phyloP scores from a whole-genome alignment of 2,888 invertebrate genomes.

The Patella pellucida region DNA sequence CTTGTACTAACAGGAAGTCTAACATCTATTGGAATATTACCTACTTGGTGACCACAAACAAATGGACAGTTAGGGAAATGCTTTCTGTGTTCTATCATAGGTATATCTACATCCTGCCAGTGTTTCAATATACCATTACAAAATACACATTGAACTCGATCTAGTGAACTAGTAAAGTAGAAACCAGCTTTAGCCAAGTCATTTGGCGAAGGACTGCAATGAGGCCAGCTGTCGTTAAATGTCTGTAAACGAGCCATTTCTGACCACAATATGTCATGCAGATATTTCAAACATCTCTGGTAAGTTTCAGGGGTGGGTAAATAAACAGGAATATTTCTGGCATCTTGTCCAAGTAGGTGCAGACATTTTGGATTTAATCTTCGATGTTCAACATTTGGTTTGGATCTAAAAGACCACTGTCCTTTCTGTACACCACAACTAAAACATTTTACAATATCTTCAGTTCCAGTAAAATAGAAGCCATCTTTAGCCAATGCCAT shows the following conservation, averaged over 20 bases:
- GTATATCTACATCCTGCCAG: constrained; percentile 91
- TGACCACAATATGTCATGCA: constrained; percentile 36
- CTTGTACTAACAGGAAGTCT: background rate
- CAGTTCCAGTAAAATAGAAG: constrained; percentile 14
- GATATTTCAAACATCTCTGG: background rate
- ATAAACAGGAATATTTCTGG: constrained; percentile 6
- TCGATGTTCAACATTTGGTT: constrained; percentile 14
- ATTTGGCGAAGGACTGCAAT: constrained; percentile 38
- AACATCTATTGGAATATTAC: constrained; percentile 42
- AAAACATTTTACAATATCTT: constrained; percentile 16
- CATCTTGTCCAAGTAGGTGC: background rate
- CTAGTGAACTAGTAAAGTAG: constrained; percentile 82
- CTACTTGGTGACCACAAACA: constrained; percentile 72
- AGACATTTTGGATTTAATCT: constrained; percentile 8
- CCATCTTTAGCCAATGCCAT: constrained; percentile 18
- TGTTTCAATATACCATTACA: constrained; percentile 93
- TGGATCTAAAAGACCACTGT: constrained; percentile 1
- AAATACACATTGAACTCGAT: constrained; percentile 91
- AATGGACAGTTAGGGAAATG: constrained; percentile 89
- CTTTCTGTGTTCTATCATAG: constrained; percentile 92
- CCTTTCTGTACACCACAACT: constrained; percentile 10
- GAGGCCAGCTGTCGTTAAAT: constrained; percentile 45
- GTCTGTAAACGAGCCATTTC: constrained; percentile 51
- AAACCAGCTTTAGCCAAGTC: constrained; percentile 90
- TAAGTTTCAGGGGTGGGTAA: background rate